A percentile compares a stretch with the other conserved stretches of the same genome.
Conservation (phyloP, 2,888 invertebrate species). For the Acronicta aceris region DNA sequence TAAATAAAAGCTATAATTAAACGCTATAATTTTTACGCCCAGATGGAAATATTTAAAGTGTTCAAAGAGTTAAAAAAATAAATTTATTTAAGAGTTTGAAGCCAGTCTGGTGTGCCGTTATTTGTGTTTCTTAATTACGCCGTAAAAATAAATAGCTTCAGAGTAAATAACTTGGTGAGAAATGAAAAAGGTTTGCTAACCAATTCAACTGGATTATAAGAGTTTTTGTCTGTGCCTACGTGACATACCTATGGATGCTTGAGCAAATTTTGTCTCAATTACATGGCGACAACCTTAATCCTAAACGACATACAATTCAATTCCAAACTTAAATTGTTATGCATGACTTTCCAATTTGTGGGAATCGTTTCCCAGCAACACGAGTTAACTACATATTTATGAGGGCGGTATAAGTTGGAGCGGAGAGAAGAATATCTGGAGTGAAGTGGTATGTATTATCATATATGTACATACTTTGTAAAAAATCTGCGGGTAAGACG, state of each 20-base stretch:
- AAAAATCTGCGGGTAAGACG: conserved; percentile 71
- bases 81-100: conserved; percentile 47
- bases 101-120: conserved; percentile 31
- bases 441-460: conserved; percentile 53
- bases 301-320: conserved; percentile 41
- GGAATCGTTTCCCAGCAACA: conserved; percentile 55
- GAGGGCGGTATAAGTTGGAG: conserved; percentile 58
- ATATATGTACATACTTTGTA: conserved; percentile 77
- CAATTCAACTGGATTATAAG: conserved; percentile 2
- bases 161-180: conserved; percentile 9
- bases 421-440: conserved; percentile 57
- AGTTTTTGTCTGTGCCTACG: conserved; percentile 1
- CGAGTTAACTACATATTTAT: conserved; percentile 71
- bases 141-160: conserved; percentile 35
- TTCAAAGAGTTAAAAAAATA: conserved; percentile 41
- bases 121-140: conserved; percentile 49
- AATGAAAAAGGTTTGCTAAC: conserved; percentile 8
- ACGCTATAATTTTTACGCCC: conserved; percentile 36
- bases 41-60: conserved; percentile 29
- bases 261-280: conserved; percentile 14
- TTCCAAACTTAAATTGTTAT: conserved; percentile 60
- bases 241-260: conserved; percentile 15
- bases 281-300: conserved; percentile 11
- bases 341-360: conserved; percentile 67
- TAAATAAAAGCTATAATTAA: conserved; percentile 44